Evolutionary conservation across 2,888 invertebrate species (phyloP).

Genomic region (Elegia similella): DNA sequence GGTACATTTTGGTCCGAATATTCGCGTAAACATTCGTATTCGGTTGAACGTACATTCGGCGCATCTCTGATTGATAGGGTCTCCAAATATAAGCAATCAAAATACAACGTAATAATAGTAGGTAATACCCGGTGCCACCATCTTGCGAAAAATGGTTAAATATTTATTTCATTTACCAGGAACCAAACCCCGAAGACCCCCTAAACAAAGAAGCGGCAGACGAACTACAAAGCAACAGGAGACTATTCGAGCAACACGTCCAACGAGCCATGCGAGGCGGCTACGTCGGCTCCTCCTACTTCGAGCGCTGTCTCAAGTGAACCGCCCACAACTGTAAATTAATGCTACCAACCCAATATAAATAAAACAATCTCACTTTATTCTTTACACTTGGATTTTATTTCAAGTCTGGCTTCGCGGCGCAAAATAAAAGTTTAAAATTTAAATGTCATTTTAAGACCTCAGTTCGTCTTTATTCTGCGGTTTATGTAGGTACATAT

Average conservation of each 20-base stretch:
- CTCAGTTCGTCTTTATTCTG: no score
- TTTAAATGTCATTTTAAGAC: no score
- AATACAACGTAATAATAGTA: no score
- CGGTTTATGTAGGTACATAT: no score
- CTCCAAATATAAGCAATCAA: no score
- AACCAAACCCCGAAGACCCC: conserved; percentile 99
- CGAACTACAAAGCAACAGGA: conserved; percentile 95
- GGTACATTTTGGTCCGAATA: no score
- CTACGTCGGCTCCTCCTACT: conserved; percentile 95
- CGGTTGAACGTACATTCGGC: no score
- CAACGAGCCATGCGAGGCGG: conserved; percentile 98
- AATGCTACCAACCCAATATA: conserved; percentile 60
- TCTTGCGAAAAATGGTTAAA: no score
- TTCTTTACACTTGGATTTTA: conserved; percentile 43
- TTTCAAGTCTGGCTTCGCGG: conserved; percentile 18
- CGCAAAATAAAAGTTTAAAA: no score
- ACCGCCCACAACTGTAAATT: conserved; percentile 53
- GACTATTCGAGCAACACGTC: conserved; percentile 97
- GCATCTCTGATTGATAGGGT: no score
- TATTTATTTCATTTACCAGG: conserved; percentile 76
- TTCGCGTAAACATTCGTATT: no score
- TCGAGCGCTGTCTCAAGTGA: conserved; percentile 98
- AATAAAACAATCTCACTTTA: conserved; percentile 73
- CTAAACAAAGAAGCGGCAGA: conserved; percentile 99
- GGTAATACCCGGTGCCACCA: no score